Evolutionary conservation across 1,140 invertebrate genomes (phyloP).

Genomic region (Anastrepha obliqua): DNA sequence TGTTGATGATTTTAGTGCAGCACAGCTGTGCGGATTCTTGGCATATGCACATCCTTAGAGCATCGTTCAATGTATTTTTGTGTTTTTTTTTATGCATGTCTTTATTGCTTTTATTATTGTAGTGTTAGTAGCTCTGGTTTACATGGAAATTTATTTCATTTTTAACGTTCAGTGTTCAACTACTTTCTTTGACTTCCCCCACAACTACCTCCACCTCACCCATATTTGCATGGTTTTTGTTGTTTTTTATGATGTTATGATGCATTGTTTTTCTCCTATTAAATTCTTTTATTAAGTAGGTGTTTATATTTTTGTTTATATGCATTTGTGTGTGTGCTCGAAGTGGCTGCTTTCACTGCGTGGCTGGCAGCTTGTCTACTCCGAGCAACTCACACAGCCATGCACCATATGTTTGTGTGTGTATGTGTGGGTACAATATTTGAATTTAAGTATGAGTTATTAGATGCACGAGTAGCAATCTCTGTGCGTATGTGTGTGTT

Average conservation of each 20-base stretch:
- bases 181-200: background rate
- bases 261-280: background rate
- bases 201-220: background rate
- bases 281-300: background rate
- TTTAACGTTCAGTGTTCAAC: background rate
- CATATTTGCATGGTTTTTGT: background rate
- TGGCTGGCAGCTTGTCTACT: background rate
- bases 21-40: slow-evolving; percentile 26
- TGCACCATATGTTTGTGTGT: background rate
- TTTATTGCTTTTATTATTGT: background rate
- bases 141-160: background rate
- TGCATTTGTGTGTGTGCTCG: background rate
- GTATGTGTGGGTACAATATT: background rate
- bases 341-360: background rate
- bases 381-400: background rate
- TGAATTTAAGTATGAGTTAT: background rate
- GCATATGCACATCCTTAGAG: background rate
- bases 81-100: background rate
- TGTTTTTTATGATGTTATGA: background rate
- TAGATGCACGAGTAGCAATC: background rate
- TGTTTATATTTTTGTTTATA: background rate
- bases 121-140: background rate
- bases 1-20: no score
- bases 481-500: background rate
- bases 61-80: background rate